phyloP scores from a whole-genome alignment of 2,113 vertebrate species.

The Morone saxatilis region DNA sequence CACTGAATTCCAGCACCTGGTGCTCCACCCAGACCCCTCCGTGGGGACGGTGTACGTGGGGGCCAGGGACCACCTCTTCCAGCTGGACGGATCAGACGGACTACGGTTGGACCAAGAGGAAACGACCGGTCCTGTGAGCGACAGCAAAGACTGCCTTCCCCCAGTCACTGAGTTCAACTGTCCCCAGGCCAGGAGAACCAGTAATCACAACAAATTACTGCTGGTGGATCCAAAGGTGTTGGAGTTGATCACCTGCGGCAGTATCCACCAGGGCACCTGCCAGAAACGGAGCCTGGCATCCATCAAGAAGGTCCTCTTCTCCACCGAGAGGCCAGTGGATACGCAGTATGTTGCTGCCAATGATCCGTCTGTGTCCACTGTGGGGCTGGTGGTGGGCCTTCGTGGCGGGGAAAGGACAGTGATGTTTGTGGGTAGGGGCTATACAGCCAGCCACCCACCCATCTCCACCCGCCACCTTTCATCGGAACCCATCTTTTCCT shows the following conservation, averaged over 20 bases:
- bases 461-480: slow-evolving; percentile 94
- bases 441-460: slow-evolving; percentile 94
- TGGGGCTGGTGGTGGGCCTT: slow-evolving; percentile 90
- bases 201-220: slow-evolving; percentile 95
- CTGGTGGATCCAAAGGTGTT: slow-evolving; percentile 87
- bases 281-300: slow-evolving; percentile 90
- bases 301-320: slow-evolving; percentile 87
- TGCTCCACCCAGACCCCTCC: slow-evolving; percentile 89
- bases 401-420: slow-evolving; percentile 86
- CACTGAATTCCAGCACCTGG: slow-evolving; percentile 92
- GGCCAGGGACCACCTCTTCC: slow-evolving; percentile 93
- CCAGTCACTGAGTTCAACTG: slow-evolving; percentile 90
- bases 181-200: slow-evolving; percentile 88
- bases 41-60: slow-evolving; percentile 92
- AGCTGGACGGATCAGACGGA: slow-evolving; percentile 87
- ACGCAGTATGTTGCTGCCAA: slow-evolving; percentile 97
- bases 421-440: slow-evolving; percentile 94
- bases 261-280: slow-evolving; percentile 94
- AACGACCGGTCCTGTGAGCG: slow-evolving; percentile 90
- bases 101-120: slow-evolving; percentile 87
- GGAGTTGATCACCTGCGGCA: slow-evolving; percentile 94
- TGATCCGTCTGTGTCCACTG: slow-evolving; percentile 91
- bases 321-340: slow-evolving; percentile 92
- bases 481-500: slow-evolving; percentile 92
- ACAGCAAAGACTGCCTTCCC: slow-evolving; percentile 95